Evolutionary conservation across 2,888 invertebrate species (phyloP), one percentile per base, ranked within the genome.

Genomic region (Nymphalis c-album): DNA sequence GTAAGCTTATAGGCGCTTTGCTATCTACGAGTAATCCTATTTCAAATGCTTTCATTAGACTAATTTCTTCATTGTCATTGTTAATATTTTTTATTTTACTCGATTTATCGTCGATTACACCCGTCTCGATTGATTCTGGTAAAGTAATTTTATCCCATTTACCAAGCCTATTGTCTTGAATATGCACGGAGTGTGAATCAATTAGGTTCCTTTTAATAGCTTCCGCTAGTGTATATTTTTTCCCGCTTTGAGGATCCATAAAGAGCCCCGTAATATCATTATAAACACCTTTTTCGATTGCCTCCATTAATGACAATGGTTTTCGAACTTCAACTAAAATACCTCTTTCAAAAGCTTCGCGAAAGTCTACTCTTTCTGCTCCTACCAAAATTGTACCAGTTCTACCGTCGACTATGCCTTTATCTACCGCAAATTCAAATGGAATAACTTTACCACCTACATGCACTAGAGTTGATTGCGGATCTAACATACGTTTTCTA

Each of bases 301-400:
- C 96, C 87, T 97, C 97, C 73, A 95, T 95, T 3, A 98, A 91
- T 13, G 96, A 95, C 82, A 97, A 92, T 0, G 97, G 97, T 82
- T 95, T 95, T 65, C 95, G 94, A 0, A 96, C 95, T 87, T 98
- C 97, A 16, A 97, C 94, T 45, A 98, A 88, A 64, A 96, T 92
- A 35, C 97, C 97, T 72, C 95, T 94, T 85, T 97, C 97, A 76
- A 97, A 95, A 1, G 97, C 97, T 91, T 97, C 96, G 60, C 95
- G 94, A 80, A 97, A 96, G 85, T 97, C 96, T 63, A 97, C 89
- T 57, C 93, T 93, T 75, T 94, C 94, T 72, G 94, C 93, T 13
- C 93, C 93, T 78, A 94, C 84, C 22, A 93, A 87, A 22, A 97
- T 93, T 1, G 94, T 94, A 48, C 97, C 97, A 60, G 94, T 94